Conservation (phyloP, 1,140 invertebrate genomes). For the Druon quercuslanigerum region DNA sequence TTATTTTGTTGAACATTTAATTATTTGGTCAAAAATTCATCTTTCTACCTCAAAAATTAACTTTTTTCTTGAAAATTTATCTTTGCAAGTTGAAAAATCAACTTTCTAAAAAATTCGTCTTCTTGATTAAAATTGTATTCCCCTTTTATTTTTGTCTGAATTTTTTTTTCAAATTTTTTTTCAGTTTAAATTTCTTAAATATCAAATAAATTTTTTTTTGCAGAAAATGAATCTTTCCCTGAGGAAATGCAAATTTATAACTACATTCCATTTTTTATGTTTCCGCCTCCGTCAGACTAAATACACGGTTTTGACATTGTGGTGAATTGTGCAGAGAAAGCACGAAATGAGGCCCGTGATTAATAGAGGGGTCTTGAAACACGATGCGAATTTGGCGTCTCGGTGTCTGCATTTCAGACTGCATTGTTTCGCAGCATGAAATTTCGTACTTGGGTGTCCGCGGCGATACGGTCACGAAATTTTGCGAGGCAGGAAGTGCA, state of each 20-base stretch:
- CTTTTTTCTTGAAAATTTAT: too few species aligned
- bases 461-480: constrained; percentile 54
- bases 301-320: constrained; percentile 12
- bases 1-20: too few species aligned
- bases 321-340: constrained; percentile 35
- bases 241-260: not conserved
- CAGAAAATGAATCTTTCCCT: not conserved
- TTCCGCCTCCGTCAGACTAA: constrained; percentile 13
- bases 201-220: too few species aligned
- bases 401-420: constrained; percentile 61
- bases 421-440: constrained; percentile 55
- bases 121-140: too few species aligned
- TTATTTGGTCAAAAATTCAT: too few species aligned
- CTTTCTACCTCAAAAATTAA: too few species aligned
- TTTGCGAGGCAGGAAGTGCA: constrained; percentile 60
- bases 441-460: constrained; percentile 29
- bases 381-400: constrained; percentile 62
- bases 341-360: constrained; percentile 44
- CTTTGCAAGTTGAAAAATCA: too few species aligned
- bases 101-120: too few species aligned
- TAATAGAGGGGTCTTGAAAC: constrained; percentile 50
- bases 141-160: too few species aligned
- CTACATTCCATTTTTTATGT: not conserved
- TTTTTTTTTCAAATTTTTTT: too few species aligned
- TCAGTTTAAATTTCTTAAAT: too few species aligned